Base-by-base conservation (phyloP, 2,113 vertebrate species). In the Tenebrosternarchus preto region DNA sequence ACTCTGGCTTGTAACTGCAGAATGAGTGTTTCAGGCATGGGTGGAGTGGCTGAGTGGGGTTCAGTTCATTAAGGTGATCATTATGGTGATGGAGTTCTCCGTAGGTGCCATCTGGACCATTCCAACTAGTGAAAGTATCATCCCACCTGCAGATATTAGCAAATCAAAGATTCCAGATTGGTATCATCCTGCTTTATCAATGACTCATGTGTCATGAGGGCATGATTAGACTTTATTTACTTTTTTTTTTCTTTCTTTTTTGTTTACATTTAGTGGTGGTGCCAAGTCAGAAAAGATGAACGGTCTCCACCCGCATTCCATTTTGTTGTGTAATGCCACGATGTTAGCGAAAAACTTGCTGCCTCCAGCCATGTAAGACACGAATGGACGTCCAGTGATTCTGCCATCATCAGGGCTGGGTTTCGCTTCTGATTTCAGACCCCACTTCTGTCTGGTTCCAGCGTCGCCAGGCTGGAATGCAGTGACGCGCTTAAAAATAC, bases 1-100 rank as follows among this genome's bases (percentile, higher is more conserved):
- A 73, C 60, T 85, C 72, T 75, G 57, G 77, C 50, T 78, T 60
- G 22, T 81, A 81, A 84, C 73, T 57, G 59, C 59, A 80, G 29
- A 77, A 27, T 27, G 39, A 77, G 15, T 63, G 29, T 74, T 80
- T 61, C 15, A 17, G 24, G 50, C 60, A 66, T 77, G 73, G 80
- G 80, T 77, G 85, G 85, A 80, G 79, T 76, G 56, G 22, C 68
- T 46, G 53, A 17, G 63, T 50, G 43, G 64, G 71, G 46, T 59
- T 80, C 69, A 43, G 19, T 2, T 36, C 2, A 36, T 36, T 36
- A 36, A 36, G 36, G 69, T 77, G n/a, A n/a, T n/a, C n/a, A n/a
- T n/a, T n/a, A n/a, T n/a, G n/a, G n/a, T n/a, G n/a, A n/a, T n/a
- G 24, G 64, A 33, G 56, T 81, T 27, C 50, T 71, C 33, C 64